Conservation (phyloP, 2,113 vertebrate genomes). For the Laticauda colubrina region DNA sequence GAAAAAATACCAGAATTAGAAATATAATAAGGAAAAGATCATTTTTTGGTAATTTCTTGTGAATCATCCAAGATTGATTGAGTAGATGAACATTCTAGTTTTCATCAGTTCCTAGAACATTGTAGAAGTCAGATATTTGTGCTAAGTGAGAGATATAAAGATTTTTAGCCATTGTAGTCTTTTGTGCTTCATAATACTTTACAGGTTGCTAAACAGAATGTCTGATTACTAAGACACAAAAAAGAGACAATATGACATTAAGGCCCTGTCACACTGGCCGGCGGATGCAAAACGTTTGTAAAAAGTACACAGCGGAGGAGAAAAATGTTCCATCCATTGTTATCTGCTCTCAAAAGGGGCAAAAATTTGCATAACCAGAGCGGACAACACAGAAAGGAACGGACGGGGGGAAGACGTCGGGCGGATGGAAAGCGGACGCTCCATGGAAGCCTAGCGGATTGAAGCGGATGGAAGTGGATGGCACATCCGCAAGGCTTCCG, state of each 20-base stretch:
- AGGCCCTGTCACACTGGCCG: too few species aligned
- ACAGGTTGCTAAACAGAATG: not conserved
- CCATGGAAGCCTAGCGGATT: too few species aligned
- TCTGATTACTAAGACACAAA: not conserved
- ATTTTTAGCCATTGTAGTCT: not conserved
- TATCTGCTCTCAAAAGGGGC: too few species aligned
- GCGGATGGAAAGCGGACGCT: too few species aligned
- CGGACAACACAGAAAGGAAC: too few species aligned
- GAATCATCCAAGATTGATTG: not conserved
- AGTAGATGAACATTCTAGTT: not conserved
- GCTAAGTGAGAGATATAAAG: not conserved
- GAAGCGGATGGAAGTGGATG: too few species aligned
- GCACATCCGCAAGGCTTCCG: too few species aligned
- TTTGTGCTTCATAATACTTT: conserved; percentile 37
- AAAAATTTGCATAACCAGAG: too few species aligned
- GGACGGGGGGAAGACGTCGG: too few species aligned
- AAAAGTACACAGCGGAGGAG: too few species aligned
- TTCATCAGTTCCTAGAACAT: not conserved
- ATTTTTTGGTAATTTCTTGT: not conserved
- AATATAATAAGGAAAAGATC: not conserved
- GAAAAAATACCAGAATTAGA: not conserved
- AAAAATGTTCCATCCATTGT: too few species aligned
- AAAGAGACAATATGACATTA: conserved; percentile 23
- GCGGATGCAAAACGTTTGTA: too few species aligned
- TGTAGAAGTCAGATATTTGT: not conserved